Evolutionary conservation across 2,113 vertebrate species (phyloP).

Genomic region (Catharus fuscescens): DNA sequence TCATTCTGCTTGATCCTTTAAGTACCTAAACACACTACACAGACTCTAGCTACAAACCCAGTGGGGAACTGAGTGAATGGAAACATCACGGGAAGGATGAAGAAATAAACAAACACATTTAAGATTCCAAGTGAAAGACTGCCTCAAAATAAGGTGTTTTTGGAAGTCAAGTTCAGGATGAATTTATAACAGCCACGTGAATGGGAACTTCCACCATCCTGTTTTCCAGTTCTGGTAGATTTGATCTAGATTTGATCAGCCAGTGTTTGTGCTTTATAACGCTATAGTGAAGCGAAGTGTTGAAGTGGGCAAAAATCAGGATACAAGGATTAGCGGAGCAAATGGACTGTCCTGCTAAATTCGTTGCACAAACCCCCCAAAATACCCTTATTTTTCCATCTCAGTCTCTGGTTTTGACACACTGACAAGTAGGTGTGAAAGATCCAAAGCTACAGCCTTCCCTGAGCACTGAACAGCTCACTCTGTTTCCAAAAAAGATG

Average conservation of each 20-base stretch:
- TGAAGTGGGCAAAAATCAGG: neutral
- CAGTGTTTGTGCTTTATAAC: neutral
- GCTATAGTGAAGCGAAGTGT: fast-evolving
- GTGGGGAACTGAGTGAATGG: neutral
- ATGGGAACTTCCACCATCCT: neutral
- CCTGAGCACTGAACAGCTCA: neutral
- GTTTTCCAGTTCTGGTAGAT: neutral
- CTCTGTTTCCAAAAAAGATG: neutral
- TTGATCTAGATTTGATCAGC: neutral
- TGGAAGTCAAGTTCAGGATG: neutral
- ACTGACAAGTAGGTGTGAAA: neutral
- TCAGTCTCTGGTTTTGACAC: neutral
- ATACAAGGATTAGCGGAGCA: neutral
- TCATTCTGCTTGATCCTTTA: neutral
- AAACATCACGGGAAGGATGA: neutral
- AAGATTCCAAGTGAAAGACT: neutral
- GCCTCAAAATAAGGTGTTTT: neutral
- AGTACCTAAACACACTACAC: neutral
- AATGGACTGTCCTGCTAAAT: neutral
- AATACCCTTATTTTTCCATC: neutral
- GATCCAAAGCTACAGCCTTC: neutral
- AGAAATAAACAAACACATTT: neutral
- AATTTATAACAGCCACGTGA: neutral
- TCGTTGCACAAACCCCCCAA: neutral
- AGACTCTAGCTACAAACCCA: neutral